Base-by-base conservation (phyloP, 2,888 invertebrate genomes). In the Epistrophe eligans region DNA sequence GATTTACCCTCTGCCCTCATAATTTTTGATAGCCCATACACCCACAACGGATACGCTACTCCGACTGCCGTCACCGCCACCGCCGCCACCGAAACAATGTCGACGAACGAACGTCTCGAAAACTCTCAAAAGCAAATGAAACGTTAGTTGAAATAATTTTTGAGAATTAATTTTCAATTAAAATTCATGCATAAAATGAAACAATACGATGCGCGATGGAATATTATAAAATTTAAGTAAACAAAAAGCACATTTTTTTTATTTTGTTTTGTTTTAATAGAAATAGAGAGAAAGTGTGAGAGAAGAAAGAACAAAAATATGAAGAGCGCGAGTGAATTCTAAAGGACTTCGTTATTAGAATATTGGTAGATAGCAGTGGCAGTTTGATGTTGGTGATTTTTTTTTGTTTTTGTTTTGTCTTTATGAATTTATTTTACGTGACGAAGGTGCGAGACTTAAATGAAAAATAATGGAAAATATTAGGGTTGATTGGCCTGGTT, bases 161-260 rank as follows among this genome's bases (percentile, higher is more conserved):
- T 58, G 70, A 64, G 85, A 82, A 85, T 85, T 85, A 79, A 82
- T 85, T 82, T 85, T 85, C 79, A 85, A 85, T 85, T 85, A 85
- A 85, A 85, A 85, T 85, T 85, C 85, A 85, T 82, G 71, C 82
- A 82, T 74, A 74, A 82, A 70, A 55, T 57, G 45, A 64, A 79
- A 79, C 62, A 79, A 66, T 57, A 66, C 76, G 48, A 55, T 45
- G 35, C 4, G 15, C 57, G n/a, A 38, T 40, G 48, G 45, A 45
- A 45, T 52, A 40, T 32, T 70, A 38, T 70, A 52, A 55, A n/a
- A 35, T 35, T 55, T 7, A 48, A 66, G 66, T 43, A 70, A 70
- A 70, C 70, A 55, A 52, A 70, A 70, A 38, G 6, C 2, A n/a
- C 1, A 24, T 66, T n/a, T n/a, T n/a, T n/a, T n/a, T n/a, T n/a